phyloP scores from a whole-genome alignment of 2,888 invertebrate genomes.

The Sarcophaga carnaria region DNA sequence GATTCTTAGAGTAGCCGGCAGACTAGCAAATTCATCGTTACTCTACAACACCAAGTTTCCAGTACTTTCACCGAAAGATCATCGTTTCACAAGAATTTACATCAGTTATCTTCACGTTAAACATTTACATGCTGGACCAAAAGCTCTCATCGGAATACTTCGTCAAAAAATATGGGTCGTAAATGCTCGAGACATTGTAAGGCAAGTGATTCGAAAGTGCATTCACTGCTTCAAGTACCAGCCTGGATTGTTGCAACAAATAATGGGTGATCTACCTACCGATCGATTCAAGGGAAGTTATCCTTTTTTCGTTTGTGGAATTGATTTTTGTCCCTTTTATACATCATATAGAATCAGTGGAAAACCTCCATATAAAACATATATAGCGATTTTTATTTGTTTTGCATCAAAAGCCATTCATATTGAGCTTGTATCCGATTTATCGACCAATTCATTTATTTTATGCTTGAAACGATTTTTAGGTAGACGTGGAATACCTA shows the following conservation, averaged over 20 bases:
- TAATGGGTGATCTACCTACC: constrained; percentile 33
- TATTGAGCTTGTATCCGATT: constrained; percentile 63
- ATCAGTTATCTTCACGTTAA: no score
- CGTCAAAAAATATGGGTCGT: no score
- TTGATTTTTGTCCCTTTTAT: constrained; percentile 60
- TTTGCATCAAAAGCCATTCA: constrained; percentile 65
- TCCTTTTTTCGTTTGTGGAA: constrained; percentile 61
- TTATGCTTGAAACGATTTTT: constrained; percentile 12
- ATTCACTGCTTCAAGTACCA: no score
- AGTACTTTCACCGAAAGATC: no score
- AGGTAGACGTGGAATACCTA: constrained; percentile 34
- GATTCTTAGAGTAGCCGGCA: no score
- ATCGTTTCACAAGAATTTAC: no score
- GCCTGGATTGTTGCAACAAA: background rate
- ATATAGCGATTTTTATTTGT: constrained; percentile 42
- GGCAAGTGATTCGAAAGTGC: no score
- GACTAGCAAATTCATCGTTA: no score
- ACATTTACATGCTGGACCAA: no score
- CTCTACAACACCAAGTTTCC: no score
- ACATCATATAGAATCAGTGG: constrained; percentile 11
- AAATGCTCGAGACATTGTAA: no score
- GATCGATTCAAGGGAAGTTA: constrained; percentile 45
- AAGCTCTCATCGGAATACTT: no score
- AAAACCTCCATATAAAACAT: constrained; percentile 27
- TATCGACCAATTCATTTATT: constrained; percentile 51